A percentile compares a stretch with the other conserved stretches of the same genome.
These are phyloP conservation scores for Labia minor DNA, from an alignment of 2,888 invertebrate species.

Conservation along the genomic window DNA sequence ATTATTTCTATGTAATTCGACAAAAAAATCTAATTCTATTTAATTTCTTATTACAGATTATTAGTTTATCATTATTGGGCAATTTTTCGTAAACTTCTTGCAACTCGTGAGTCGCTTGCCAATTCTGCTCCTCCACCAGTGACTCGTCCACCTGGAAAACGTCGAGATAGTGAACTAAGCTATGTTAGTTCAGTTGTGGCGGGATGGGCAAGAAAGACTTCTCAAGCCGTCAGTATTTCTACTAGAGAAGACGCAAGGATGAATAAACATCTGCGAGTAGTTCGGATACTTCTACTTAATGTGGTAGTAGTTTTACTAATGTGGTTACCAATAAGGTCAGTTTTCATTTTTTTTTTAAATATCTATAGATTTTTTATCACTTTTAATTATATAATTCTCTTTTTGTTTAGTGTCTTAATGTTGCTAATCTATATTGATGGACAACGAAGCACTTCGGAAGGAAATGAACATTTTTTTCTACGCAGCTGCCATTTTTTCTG, in stretches of 20 bases:
- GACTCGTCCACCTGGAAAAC: slow-evolving; percentile 27
- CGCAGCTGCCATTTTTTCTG: slow-evolving; percentile 43
- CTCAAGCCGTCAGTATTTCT: slow-evolving; percentile 29
- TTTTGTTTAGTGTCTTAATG: slow-evolving; percentile 37
- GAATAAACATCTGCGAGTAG: slow-evolving; percentile 43
- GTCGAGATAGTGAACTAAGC: slow-evolving; percentile 42
- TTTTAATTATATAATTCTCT: background rate
- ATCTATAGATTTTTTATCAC: no score
- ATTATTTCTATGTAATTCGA: no score
- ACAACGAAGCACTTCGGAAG: slow-evolving; percentile 32
- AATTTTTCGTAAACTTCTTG: slow-evolving; percentile 44
- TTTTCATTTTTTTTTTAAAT: no score
- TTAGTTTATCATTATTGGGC: slow-evolving; percentile 44
- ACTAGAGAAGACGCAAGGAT: slow-evolving; percentile 39
- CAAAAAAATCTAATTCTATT: no score
- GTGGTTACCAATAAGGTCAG: slow-evolving; percentile 45
- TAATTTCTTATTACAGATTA: slow-evolving; percentile 28
- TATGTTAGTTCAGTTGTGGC: slow-evolving; percentile 38
- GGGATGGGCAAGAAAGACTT: slow-evolving; percentile 40
- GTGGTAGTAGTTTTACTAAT: slow-evolving; percentile 45
- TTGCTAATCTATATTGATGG: slow-evolving; percentile 45
- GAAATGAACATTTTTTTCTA: slow-evolving; percentile 42
- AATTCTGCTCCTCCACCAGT: slow-evolving; percentile 29
- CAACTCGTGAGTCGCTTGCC: slow-evolving; percentile 43
- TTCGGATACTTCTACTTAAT: slow-evolving; percentile 43